These are phyloP conservation scores for Leptobrachium ailaonicum DNA, from an alignment of 2,113 vertebrate species.

Conservation along the genomic window DNA sequence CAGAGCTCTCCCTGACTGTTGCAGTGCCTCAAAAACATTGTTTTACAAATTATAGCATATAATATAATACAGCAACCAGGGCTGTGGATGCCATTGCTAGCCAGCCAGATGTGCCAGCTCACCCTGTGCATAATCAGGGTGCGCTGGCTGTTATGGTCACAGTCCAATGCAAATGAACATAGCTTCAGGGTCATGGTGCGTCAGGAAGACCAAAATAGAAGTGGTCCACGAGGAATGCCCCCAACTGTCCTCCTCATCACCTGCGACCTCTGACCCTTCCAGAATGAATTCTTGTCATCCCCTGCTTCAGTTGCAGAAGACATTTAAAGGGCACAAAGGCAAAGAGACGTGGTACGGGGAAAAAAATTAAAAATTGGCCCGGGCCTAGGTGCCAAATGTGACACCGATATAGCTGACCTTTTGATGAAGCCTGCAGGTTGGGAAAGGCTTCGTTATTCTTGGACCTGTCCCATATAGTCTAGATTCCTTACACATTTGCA, in stretches of 20 bases:
- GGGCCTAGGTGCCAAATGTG: slow-evolving; percentile 8
- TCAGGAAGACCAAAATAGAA: too few relatives aligned
- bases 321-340: not conserved
- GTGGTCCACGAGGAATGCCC: too few relatives aligned
- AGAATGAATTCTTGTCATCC: not conserved
- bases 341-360: not conserved
- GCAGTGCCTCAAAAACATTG: too few relatives aligned
- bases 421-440: slow-evolving; percentile 51
- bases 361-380: slow-evolving; percentile 6
- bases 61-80: too few relatives aligned
- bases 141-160: too few relatives aligned
- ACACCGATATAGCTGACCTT: slow-evolving; percentile 49
- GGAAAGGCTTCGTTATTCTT: slow-evolving; percentile 42
- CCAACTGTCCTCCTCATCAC: not conserved
- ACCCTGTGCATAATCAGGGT: too few relatives aligned
- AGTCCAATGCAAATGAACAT: too few relatives aligned
- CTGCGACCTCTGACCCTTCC: not conserved
- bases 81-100: too few relatives aligned
- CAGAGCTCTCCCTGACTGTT: too few relatives aligned
- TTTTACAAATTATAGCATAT: too few relatives aligned
- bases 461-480: slow-evolving; percentile 13
- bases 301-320: not conserved
- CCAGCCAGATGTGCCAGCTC: too few relatives aligned
- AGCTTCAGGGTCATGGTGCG: too few relatives aligned
- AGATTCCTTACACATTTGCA: slow-evolving; percentile 48